Evolutionary conservation across 1,140 invertebrate species (phyloP).

Genomic region (Schlechtendalia chinensis): DNA sequence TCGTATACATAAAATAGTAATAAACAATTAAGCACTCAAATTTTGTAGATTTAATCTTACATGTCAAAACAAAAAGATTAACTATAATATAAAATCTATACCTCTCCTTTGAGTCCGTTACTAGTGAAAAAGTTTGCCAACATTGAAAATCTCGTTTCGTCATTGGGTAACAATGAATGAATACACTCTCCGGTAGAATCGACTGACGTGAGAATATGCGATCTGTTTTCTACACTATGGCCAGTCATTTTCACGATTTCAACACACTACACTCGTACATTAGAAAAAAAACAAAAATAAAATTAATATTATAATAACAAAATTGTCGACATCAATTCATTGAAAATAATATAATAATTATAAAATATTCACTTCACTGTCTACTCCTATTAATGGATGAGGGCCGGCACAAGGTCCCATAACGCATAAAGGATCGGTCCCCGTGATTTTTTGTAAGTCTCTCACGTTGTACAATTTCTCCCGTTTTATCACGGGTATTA

Average conservation of each 20-base stretch:
- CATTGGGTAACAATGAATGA: slow-evolving; percentile 63
- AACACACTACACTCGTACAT: neutral
- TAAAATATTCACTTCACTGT: slow-evolving; percentile 70
- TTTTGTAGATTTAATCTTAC: too few relatives aligned
- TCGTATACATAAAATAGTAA: too few relatives aligned
- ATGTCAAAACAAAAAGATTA: too few relatives aligned
- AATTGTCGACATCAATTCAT: too few relatives aligned
- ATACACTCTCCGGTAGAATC: slow-evolving; percentile 55
- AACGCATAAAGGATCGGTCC: slow-evolving; percentile 65
- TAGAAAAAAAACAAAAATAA: too few relatives aligned
- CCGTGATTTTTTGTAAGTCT: slow-evolving; percentile 59
- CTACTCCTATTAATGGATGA: slow-evolving; percentile 70
- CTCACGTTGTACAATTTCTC: slow-evolving; percentile 79
- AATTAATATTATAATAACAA: too few relatives aligned
- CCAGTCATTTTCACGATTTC: neutral
- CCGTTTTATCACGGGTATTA: slow-evolving; percentile 72
- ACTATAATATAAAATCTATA: slow-evolving; percentile 53
- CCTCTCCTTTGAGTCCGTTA: slow-evolving; percentile 75
- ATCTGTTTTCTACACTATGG: slow-evolving; percentile 60
- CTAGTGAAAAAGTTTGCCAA: slow-evolving; percentile 78
- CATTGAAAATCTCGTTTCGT: slow-evolving; percentile 71
- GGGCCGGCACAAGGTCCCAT: slow-evolving; percentile 89
- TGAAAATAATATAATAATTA: neutral
- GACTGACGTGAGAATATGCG: slow-evolving; percentile 58
- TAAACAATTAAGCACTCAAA: too few relatives aligned